phyloP scores from a whole-genome alignment of 2,888 invertebrate species.

The Cataglyphis albicans region DNA sequence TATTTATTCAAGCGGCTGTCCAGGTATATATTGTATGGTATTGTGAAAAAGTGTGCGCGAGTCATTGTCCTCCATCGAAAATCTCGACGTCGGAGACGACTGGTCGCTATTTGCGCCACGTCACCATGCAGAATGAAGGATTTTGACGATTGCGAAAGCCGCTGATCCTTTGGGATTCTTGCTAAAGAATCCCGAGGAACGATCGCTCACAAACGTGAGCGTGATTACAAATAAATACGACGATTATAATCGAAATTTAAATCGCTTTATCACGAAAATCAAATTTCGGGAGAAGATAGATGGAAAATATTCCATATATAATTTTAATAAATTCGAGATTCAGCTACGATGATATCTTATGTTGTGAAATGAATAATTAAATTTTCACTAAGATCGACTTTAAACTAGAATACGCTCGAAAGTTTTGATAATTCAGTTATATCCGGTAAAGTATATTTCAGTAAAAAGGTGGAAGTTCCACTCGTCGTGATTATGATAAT shows the following conservation, averaged over 20 bases:
- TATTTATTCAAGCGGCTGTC: slow-evolving; percentile 84
- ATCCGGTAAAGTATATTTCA: background rate
- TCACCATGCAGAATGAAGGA: slow-evolving; percentile 45
- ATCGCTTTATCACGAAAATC: background rate
- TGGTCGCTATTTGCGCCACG: slow-evolving; percentile 52
- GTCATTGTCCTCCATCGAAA: slow-evolving; percentile 61
- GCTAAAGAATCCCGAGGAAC: background rate
- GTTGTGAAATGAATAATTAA: background rate
- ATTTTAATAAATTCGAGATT: slow-evolving; percentile 4
- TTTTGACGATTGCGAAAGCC: slow-evolving; percentile 31
- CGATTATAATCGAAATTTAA: background rate
- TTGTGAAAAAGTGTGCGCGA: slow-evolving; percentile 62
- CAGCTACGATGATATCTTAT: background rate
- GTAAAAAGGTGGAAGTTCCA: slow-evolving; percentile 39
- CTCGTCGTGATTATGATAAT: slow-evolving; percentile 47
- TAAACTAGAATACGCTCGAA: slow-evolving; percentile 1
- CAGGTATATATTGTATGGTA: slow-evolving; percentile 42
- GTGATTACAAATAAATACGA: background rate
- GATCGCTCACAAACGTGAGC: background rate
- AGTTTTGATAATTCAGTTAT: slow-evolving; percentile 36
- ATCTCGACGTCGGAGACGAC: slow-evolving; percentile 37
- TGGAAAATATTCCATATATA: background rate
- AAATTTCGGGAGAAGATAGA: background rate
- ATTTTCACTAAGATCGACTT: background rate
- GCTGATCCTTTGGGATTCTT: background rate